phyloP scores from a whole-genome alignment of 2,888 invertebrate genomes.

The Noctuana brunneofusca region DNA sequence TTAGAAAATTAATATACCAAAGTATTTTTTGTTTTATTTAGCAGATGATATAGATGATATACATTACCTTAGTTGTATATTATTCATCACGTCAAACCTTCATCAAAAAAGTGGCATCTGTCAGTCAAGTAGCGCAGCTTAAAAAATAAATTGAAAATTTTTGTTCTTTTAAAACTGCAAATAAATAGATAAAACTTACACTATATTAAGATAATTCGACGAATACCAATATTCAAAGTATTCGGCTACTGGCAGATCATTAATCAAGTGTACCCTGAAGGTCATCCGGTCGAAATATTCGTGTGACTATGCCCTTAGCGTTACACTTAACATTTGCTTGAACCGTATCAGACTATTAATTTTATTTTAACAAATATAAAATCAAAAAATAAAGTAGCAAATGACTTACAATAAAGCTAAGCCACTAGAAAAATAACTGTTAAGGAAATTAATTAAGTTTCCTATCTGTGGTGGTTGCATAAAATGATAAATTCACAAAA shows the following conservation, averaged over 20 bases:
- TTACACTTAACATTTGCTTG: no score
- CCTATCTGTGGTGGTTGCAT: not conserved
- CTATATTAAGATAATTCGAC: not conserved
- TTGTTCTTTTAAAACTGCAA: not conserved
- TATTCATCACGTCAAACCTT: not conserved
- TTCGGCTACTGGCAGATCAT: not conserved
- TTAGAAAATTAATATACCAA: no score
- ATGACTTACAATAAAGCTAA: no score
- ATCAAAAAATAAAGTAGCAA: not conserved
- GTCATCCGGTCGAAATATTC: not conserved
- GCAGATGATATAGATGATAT: no score
- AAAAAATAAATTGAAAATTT: not conserved
- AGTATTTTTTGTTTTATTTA: no score
- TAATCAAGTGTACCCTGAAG: not conserved
- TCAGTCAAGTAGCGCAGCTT: not conserved
- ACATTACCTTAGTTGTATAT: not conserved
- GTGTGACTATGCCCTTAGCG: not conserved
- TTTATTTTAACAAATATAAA: not conserved
- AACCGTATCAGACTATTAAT: no score
- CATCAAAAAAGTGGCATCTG: not conserved
- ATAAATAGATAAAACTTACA: not conserved
- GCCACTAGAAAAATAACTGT: not conserved
- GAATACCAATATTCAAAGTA: not conserved
- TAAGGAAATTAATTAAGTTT: not conserved
- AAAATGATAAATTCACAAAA: not conserved